Evolutionary conservation across 2,888 invertebrate genomes (phyloP).

Genomic region (Lydus trimaculatus): DNA sequence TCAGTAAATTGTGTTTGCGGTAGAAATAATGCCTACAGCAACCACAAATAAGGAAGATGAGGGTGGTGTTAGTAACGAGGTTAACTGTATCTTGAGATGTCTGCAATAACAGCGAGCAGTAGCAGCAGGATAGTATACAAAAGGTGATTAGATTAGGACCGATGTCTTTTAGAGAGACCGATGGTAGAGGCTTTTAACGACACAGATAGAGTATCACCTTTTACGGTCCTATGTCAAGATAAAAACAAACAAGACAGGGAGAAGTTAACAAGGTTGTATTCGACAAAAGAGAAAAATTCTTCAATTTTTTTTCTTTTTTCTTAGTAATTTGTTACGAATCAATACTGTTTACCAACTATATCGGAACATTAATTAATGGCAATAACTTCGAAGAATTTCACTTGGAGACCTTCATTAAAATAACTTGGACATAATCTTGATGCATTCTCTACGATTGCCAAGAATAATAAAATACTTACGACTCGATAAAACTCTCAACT

Average conservation of each 20-base stretch:
- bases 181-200: constrained; percentile 23
- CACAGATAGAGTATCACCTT: constrained; percentile 16
- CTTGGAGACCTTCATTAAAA: constrained; percentile 23
- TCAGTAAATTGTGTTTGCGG: constrained; percentile 28
- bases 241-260: not conserved
- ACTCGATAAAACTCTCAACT: not conserved
- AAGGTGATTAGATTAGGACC: constrained; percentile 28
- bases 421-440: constrained; percentile 12
- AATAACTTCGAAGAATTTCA: constrained; percentile 28
- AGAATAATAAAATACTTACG: not conserved
- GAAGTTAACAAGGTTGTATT: not conserved
- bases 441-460: not conserved
- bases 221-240: constrained; percentile 7
- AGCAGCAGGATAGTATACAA: not conserved
- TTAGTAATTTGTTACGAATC: not conserved
- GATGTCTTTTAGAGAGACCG: constrained; percentile 21
- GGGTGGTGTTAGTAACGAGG: constrained; percentile 26
- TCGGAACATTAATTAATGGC: not conserved
- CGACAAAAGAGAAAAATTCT: not conserved
- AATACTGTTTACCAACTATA: not conserved
- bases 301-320: not conserved
- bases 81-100: constrained; percentile 23
- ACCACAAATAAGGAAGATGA: constrained; percentile 19
- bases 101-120: constrained; percentile 13
- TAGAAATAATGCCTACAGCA: constrained; percentile 22